Evolutionary conservation across 1,140 invertebrate species (phyloP).

Genomic region (Oedothorax gibbosus): DNA sequence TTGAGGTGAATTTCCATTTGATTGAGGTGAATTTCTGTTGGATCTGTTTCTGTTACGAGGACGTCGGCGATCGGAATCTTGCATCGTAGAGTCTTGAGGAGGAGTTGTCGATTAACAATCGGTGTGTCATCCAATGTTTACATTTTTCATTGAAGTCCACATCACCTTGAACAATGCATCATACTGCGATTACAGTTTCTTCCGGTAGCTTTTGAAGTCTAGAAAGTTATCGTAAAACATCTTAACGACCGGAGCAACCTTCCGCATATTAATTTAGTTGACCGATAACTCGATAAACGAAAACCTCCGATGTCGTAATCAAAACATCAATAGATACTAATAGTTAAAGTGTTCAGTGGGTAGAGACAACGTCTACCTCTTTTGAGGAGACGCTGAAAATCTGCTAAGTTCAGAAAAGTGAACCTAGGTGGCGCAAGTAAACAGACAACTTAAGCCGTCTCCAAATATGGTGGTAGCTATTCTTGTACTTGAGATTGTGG

Average conservation of each 20-base stretch:
- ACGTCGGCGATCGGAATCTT: constrained; percentile 24
- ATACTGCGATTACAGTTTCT: neutral
- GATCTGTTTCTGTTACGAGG: constrained; percentile 9
- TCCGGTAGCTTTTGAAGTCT: constrained; percentile 40
- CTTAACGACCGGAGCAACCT: neutral
- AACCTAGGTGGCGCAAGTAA: constrained; percentile 34
- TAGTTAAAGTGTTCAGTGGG: neutral
- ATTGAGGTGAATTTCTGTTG: constrained; percentile 15
- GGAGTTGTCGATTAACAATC: constrained; percentile 41
- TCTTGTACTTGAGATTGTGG: constrained; percentile 8
- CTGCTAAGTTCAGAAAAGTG: constrained; percentile 32
- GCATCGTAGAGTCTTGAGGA: constrained; percentile 35
- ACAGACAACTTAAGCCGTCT: neutral
- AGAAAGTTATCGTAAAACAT: constrained; percentile 4
- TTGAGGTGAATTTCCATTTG: constrained; percentile 18
- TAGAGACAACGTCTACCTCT: neutral
- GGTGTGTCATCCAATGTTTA: constrained; percentile 11
- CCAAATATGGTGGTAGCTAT: constrained; percentile 51
- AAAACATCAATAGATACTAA: too few species aligned
- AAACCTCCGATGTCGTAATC: too few species aligned
- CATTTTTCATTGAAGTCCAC: neutral
- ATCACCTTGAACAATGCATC: neutral
- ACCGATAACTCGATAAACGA: too few species aligned
- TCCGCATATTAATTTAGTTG: neutral
- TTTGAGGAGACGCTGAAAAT: neutral